A percentile compares a stretch with the other conserved stretches of the same genome.
phyloP scores from a whole-genome alignment of 2,113 vertebrate species.

The Paramormyrops kingsleyae region DNA sequence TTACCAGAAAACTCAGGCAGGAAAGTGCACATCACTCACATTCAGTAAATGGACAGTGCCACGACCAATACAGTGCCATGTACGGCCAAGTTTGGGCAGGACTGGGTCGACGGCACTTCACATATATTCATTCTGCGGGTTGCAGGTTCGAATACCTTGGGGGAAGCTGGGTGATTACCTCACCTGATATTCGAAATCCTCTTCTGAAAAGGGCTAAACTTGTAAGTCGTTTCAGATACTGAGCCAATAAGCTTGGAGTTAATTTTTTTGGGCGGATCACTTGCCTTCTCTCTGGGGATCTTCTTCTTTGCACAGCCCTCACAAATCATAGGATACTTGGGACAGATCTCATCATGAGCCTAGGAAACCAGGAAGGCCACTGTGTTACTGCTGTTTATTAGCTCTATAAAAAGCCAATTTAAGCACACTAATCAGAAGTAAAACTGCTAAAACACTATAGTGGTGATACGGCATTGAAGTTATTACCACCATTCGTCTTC shows the following conservation, averaged over 20 bases:
- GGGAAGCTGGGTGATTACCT: background rate
- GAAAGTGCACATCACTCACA: background rate
- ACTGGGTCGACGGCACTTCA: background rate
- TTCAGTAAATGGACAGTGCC: background rate
- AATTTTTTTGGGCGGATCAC: background rate
- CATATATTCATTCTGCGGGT: background rate
- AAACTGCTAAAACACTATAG: background rate
- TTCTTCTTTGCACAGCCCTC: slow-evolving; percentile 87
- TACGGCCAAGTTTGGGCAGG: background rate
- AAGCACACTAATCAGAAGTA: background rate
- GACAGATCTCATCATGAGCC: slow-evolving; percentile 86
- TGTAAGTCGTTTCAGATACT: background rate
- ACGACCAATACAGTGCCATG: background rate
- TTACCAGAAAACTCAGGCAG: background rate
- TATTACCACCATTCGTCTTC: background rate
- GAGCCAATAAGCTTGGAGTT: background rate
- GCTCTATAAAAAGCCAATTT: background rate
- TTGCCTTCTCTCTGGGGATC: slow-evolving; percentile 82
- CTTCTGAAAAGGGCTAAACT: background rate
- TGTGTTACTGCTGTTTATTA: background rate
- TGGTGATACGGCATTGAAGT: background rate
- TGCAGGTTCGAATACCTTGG: background rate
- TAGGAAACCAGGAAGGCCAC: slow-evolving; percentile 34
- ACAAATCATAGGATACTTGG: slow-evolving; percentile 84
- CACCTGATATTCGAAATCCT: background rate